Evolutionary conservation across 2,113 vertebrate genomes (phyloP), one percentile per base, ranked within the genome.

Genomic region (Stigmatopora nigra): DNA sequence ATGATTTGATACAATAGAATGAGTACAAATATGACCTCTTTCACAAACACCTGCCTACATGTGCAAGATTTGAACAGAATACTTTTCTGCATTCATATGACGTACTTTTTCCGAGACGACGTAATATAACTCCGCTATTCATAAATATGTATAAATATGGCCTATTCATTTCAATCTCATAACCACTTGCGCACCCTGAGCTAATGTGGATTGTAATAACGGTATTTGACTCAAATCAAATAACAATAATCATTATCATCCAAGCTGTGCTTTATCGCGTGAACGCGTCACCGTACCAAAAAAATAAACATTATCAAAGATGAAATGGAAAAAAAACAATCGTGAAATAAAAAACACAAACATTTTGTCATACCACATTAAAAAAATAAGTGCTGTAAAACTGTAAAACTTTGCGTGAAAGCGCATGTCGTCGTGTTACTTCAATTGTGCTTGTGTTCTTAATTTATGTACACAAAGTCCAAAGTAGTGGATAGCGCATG

Each of bases 11-110:
- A 83, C 87, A 86, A 61, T 61, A 45, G 71, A 82, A 70, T 87
- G 82, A 84, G 76, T 88, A 87, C 78, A 89, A 89, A 89, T 80
- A 83, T 78, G 66, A 73, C 70, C 69, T 79, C 76, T 79, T 79
- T 73, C 77, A 78, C 78, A 60, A 84, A 83, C 79, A 78, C 64
- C 71, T 44, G 68, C 53, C 76, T 84, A 71, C 75, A 75, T 87
- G 78, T 85, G 78, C 79, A 80, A 77, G 71, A 79, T 69, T 68
- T 84, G n/a, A 58, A 58, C 70, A 68, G 65, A 70, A 75, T 20
- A 68, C 69, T 68, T 83, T 68, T 83, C 72, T 73, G 83, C 73
- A 80, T 85, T 80, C 78, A 63, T 84, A 86, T 85, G 73, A 74
- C 84, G 79, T 80, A 82, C 78, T 41, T 17, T 62, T 25, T 75